Conservation (phyloP, 2,888 invertebrate genomes). For the Malthinus flaveolus region DNA sequence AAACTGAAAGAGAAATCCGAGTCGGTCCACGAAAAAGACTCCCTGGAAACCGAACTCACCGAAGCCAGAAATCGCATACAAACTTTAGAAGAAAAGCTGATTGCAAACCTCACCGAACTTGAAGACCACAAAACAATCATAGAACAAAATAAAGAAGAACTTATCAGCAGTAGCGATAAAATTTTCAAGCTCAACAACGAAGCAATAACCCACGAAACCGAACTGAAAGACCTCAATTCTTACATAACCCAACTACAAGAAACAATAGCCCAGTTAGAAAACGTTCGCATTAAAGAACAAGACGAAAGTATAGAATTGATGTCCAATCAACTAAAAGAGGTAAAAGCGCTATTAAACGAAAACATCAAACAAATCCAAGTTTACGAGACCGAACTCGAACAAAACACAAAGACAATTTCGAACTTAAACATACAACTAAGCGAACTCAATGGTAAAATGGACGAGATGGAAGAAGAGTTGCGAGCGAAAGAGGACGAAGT, state of each 20-base stretch:
- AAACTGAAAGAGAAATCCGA: conserved; percentile 40
- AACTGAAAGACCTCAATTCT: conserved; percentile 53
- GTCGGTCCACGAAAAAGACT: conserved; percentile 42
- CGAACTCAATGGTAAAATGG: conserved; percentile 61
- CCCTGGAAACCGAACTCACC: conserved; percentile 38
- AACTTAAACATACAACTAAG: conserved; percentile 61
- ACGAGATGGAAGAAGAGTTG: conserved; percentile 57
- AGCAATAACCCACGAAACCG: conserved; percentile 27
- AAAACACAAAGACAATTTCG: conserved; percentile 62
- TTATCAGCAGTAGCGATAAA: conserved; percentile 43
- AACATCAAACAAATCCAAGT: conserved; percentile 59
- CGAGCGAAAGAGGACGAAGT: conserved; percentile 58
- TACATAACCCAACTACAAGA: conserved; percentile 58
- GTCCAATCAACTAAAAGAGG: conserved; percentile 60
- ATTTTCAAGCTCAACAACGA: conserved; percentile 43
- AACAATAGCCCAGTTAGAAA: conserved; percentile 58
- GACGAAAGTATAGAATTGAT: conserved; percentile 53
- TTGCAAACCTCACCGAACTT: conserved; percentile 43
- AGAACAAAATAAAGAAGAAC: conserved; percentile 48
- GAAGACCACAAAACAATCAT: conserved; percentile 44
- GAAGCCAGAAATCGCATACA: conserved; percentile 36
- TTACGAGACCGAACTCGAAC: conserved; percentile 60
- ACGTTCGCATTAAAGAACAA: conserved; percentile 56
- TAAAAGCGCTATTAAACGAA: conserved; percentile 59
- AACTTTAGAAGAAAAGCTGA: conserved; percentile 42